Evolutionary conservation across 2,888 invertebrate genomes (phyloP), one percentile per base, ranked within the genome.

Genomic region (Eristalis tenax): DNA sequence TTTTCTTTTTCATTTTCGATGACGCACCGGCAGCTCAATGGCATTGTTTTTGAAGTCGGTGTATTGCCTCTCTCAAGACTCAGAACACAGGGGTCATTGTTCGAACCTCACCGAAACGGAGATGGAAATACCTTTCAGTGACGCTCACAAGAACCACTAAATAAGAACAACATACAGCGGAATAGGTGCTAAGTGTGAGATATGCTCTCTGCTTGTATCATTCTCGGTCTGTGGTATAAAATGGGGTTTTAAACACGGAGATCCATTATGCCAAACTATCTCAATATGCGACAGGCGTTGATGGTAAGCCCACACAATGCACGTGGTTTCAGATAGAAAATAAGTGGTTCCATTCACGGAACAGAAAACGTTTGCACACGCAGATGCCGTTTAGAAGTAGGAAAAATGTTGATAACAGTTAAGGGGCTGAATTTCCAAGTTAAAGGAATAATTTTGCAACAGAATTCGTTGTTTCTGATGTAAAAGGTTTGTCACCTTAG

Each of bases 121-220:
- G 32, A 32, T 32, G 8, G 32, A 32, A 32, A 32, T 8, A 32
- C 32, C 15, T 26, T 50, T 50, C 28, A 43, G 3, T 15, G n/a
- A 23, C 40, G 40, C 0, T 28, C 50, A 68, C 43, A 26, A 40
- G 40, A 23, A 66, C 15, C 23, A 43, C n/a, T n/a, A 40, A 50
- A 68, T 68, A 23, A 50, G 50, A 50, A 68, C n/a, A 68, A 50
- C 43, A 50, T 26, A 50, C 43, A 68, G 28, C 50, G 10, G 28
- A n/a, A 26, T 26, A 66, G 66, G 68, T 68, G 68, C 50, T 68
- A 68, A 68, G 6, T 32, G 50, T 28, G 26, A 32, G 40, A n/a
- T 66, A 66, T 18, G 0, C 15, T 43, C 43, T 1, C 4, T 43
- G 6, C 2, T 0, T 43, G 43, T 43, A n/a, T 43, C 43, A 2